Conservation (phyloP, 2,113 vertebrate species). For the Cavia aperea region DNA sequence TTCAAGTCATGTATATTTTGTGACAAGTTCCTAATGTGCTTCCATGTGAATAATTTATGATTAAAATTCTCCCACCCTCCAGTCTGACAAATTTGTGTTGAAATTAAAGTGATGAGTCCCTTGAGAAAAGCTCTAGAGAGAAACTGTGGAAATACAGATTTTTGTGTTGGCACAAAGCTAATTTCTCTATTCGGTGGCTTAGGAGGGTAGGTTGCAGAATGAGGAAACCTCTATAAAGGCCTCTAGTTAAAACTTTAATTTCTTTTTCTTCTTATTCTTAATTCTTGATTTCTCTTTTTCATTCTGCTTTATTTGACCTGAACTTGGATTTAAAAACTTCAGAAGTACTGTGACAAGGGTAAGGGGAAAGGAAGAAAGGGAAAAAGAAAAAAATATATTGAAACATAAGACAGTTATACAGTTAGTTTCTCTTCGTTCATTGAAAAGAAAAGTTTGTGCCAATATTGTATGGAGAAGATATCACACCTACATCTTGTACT, state of each 20-base stretch:
- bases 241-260: neutral
- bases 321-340: conserved; percentile 19
- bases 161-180: conserved; percentile 30
- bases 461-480: no score
- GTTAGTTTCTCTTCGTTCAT: no score
- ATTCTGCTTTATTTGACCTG: conserved; percentile 9
- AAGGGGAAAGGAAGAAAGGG: no score
- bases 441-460: no score
- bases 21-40: conserved; percentile 38
- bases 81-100: conserved; percentile 53
- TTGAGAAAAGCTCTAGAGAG: conserved; percentile 44
- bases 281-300: neutral
- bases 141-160: conserved; percentile 36
- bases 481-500: no score
- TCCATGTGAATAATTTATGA: conserved; percentile 60
- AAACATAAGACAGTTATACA: no score
- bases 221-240: conserved; percentile 1
- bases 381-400: no score
- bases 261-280: neutral
- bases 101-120: conserved; percentile 55
- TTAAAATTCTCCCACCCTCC: conserved; percentile 52
- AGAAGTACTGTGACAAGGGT: neutral
- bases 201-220: neutral
- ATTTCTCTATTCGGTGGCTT: conserved; percentile 42
- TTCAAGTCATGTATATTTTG: conserved; percentile 38